Percentiles rank a stretch among this genome's conserved stretches.
Evolutionary conservation across 2,797 vertebrate genomes (phyloP).

Genomic region (Enteromius afrohamiltoni): DNA sequence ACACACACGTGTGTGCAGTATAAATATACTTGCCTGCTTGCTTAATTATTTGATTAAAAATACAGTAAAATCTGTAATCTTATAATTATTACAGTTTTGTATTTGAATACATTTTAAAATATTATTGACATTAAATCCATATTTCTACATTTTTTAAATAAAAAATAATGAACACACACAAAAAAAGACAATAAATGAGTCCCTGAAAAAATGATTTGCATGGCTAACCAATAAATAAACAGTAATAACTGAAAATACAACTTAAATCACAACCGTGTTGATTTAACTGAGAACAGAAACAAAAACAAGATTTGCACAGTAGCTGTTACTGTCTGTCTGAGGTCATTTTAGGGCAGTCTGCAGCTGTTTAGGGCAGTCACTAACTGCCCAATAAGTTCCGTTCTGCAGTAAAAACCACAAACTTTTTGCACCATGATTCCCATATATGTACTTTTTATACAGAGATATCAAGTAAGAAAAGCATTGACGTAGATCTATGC

Average conservation of each 20-base stretch:
- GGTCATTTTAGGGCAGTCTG: background rate
- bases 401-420: background rate
- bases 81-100: background rate
- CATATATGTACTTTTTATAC: background rate
- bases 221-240: background rate
- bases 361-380: constrained; percentile 8
- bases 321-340: background rate
- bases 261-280: background rate
- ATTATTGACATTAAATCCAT: no score
- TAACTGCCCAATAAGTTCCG: no score
- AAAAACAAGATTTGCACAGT: background rate
- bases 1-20: no score
- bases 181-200: no score
- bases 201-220: background rate
- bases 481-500: background rate
- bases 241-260: no score
- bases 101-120: background rate
- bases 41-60: background rate
- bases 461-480: background rate
- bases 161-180: no score
- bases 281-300: background rate
- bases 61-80: background rate
- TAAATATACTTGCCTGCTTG: background rate
- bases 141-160: no score
- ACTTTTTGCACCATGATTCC: background rate